These are phyloP conservation scores for Drosophila subsilvestris DNA, from an alignment of 2,888 invertebrate species.

Conservation along the genomic window DNA sequence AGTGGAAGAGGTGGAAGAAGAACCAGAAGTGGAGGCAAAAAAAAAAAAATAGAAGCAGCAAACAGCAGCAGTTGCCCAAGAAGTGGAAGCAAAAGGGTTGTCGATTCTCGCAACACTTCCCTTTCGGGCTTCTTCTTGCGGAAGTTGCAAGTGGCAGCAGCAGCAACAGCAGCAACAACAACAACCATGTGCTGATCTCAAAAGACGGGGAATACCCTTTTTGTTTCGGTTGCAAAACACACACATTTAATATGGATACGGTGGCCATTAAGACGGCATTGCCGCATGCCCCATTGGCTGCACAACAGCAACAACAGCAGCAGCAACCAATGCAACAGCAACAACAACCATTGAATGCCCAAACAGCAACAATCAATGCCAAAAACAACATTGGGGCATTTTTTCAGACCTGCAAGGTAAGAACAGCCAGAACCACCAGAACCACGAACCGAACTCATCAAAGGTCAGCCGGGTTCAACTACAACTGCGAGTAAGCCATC, in stretches of 20 bases:
- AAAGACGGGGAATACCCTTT: slow-evolving; percentile 2
- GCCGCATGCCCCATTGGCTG: slow-evolving; percentile 81
- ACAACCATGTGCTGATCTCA: slow-evolving; percentile 22
- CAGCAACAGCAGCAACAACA: slow-evolving; percentile 12
- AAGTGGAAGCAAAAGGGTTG: slow-evolving; percentile 31
- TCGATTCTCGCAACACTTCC: slow-evolving; percentile 33
- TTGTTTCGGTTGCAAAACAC: background rate
- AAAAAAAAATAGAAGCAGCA: background rate
- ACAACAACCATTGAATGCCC: slow-evolving; percentile 46
- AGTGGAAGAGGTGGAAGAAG: too few species aligned
- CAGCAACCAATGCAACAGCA: slow-evolving; percentile 48
- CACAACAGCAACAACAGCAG: slow-evolving; percentile 58
- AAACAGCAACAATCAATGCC: slow-evolving; percentile 47
- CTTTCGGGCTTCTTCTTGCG: slow-evolving; percentile 32
- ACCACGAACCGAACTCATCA: slow-evolving; percentile 12
- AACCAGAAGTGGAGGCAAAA: background rate
- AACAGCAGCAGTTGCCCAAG: slow-evolving; percentile 20
- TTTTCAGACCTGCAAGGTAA: slow-evolving; percentile 85
- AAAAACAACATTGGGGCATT: slow-evolving; percentile 83
- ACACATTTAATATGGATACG: slow-evolving; percentile 74
- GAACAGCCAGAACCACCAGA: slow-evolving; percentile 20
- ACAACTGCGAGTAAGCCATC: background rate
- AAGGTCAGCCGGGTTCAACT: slow-evolving; percentile 20
- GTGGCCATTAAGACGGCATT: slow-evolving; percentile 81
- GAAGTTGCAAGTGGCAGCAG: slow-evolving; percentile 16